Conservation (phyloP, 2,113 vertebrate species). For the Danio rerio region DNA sequence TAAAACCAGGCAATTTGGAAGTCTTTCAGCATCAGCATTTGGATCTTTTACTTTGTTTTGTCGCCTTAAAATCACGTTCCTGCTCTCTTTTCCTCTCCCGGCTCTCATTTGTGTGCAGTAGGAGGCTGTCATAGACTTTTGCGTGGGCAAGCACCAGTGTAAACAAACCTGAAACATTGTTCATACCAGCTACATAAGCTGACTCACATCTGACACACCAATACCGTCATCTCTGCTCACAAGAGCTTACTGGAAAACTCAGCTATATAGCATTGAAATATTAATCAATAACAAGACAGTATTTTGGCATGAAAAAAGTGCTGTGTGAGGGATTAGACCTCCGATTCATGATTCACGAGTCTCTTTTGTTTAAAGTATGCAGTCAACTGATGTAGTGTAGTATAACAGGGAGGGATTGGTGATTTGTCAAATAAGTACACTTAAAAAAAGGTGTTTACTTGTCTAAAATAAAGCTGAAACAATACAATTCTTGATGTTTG, state of each 20-base stretch:
- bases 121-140: constrained; percentile 47
- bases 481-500: no score
- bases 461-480: no score
- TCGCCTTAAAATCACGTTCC: constrained; percentile 14
- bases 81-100: background rate
- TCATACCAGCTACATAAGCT: constrained; percentile 49
- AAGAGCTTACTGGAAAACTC: constrained; percentile 14
- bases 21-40: background rate
- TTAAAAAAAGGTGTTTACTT: no score
- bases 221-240: constrained; percentile 18
- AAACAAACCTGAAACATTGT: constrained; percentile 51
- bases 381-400: background rate
- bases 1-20: background rate
- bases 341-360: background rate
- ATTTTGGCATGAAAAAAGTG: background rate
- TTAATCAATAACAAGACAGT: background rate
- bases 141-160: constrained; percentile 49
- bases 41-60: constrained; percentile 2
- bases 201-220: constrained; percentile 48
- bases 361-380: background rate
- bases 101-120: constrained; percentile 28
- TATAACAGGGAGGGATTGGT: background rate
- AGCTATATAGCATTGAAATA: background rate
- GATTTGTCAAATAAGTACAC: no score
- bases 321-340: background rate